Base-by-base conservation (phyloP, 1,140 invertebrate genomes). In the Harlomillsia oculata region DNA sequence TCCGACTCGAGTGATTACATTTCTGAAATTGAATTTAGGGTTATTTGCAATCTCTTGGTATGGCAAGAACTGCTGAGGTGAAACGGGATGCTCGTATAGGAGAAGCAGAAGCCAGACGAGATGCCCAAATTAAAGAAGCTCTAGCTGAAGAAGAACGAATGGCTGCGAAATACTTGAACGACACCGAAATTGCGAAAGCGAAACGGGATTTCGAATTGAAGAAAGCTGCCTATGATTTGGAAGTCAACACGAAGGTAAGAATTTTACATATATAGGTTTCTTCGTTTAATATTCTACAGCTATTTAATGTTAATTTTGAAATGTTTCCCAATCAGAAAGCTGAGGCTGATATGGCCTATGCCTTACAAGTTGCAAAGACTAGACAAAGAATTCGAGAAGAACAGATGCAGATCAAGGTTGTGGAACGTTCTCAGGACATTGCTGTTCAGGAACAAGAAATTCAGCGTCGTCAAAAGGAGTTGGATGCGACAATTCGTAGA, bases 121-220 rank as follows among this genome's bases (percentile, higher is more conserved):
- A 93, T 70, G 86, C 88, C 16, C 77, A 81, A 64, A 93, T 95
- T 56, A 89, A 90, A 69, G 89, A 97, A 76, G 91, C 92, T 0
- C 87, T 94, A 66, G 93, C 93, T 0, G 93, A 97, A 71, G 92
- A 98, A 70, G 89, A 96, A 70, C 78, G 90, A 37, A 94, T 97
- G 89, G 90, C 91, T 26, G 69, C 78, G 9, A 67, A 73, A 37
- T 76, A 72, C 63, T 9, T 59, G 0, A 97, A 97, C 72, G 92
- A 98, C 69, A 92, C 90, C 2, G 91, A 97, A 72, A 96, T 97
- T 55, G 90, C 93, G 0, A 95, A 97, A 74, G 63, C 93, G 0
- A 86, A 95, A 68, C 75, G 92, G 66, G 93, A 97, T 74, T 98
- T 97, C 71, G 91, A 97, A 73, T 71, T 97, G 43, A 97, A 97